A percentile compares a stretch with the other conserved stretches of the same genome.
These are phyloP conservation scores for Phrynocephalus vlangalii DNA, from an alignment of 2,797 vertebrate genomes.

Conservation along the genomic window DNA sequence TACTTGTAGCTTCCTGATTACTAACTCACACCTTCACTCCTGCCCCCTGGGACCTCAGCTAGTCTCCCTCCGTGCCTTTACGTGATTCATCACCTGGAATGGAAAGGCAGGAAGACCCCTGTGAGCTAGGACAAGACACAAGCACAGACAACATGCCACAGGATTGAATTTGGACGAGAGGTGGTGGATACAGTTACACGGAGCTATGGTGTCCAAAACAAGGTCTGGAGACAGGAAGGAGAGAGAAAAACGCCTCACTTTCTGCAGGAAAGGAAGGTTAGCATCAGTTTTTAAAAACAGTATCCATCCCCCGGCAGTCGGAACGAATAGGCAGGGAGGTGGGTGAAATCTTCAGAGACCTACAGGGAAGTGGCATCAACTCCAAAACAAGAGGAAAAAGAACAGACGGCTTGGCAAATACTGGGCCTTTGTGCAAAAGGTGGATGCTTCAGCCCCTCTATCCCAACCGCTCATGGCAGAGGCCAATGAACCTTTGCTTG, in stretches of 20 bases:
- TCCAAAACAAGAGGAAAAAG: neutral
- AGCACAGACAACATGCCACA: neutral
- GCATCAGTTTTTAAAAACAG: neutral
- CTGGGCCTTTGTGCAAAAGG: too few relatives aligned
- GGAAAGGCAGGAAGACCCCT: neutral
- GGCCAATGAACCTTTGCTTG: neutral
- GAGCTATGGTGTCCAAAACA: neutral
- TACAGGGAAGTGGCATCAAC: neutral
- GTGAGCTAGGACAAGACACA: neutral
- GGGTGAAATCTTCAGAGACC: neutral
- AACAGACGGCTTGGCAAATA: neutral
- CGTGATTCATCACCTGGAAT: neutral
- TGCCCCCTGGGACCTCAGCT: neutral
- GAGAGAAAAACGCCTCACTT: neutral
- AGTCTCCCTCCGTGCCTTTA: neutral
- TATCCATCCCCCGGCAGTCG: neutral
- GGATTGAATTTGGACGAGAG: neutral
- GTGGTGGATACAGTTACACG: neutral
- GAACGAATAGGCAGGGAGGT: neutral
- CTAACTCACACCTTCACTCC: neutral
- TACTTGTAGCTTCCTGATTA: neutral
- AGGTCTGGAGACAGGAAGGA: neutral
- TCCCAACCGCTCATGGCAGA: neutral
- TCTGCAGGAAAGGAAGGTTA: neutral
- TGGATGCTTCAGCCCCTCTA: neutral